phyloP scores from a whole-genome alignment of 1,140 invertebrate genomes.

The Bombus fervidus region DNA sequence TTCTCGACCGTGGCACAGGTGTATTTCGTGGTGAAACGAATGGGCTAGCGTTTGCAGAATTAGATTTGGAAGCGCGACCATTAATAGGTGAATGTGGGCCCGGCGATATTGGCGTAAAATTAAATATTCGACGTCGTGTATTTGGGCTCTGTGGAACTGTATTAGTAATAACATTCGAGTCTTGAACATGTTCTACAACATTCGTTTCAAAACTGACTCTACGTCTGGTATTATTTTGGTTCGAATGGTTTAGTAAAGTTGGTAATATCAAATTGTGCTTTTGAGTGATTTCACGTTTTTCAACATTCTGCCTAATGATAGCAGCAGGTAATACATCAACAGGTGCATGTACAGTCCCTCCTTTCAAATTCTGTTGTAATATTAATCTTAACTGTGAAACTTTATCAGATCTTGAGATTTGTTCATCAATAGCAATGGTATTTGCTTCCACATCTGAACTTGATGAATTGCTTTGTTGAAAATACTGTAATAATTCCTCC shows the following conservation, averaged over 20 bases:
- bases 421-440: conserved; percentile 66
- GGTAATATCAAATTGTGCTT: conserved; percentile 77
- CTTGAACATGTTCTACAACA: conserved; percentile 76
- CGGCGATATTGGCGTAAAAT: conserved; percentile 92
- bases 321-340: conserved; percentile 66
- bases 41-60: conserved; percentile 87
- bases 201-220: conserved; percentile 86
- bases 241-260: conserved; percentile 75
- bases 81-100: conserved; percentile 85
- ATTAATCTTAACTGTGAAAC: conserved; percentile 88
- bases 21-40: conserved; percentile 93
- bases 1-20: conserved; percentile 85
- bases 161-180: conserved; percentile 74
- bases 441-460: conserved; percentile 76
- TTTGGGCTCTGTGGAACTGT: conserved; percentile 85
- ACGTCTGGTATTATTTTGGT: conserved; percentile 75
- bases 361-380: conserved; percentile 87
- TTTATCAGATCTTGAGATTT: conserved; percentile 84
- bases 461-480: conserved; percentile 84
- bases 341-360: conserved; percentile 76
- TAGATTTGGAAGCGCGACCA: conserved; percentile 81
- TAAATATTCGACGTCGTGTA: conserved; percentile 89
- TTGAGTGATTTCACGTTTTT: conserved; percentile 69
- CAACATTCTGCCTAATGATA: conserved; percentile 63
- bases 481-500: conserved; percentile 90